Conservation (phyloP, 37 sponge, comb jelly and placozoan species). For the Hexactinellida sp. region DNA sequence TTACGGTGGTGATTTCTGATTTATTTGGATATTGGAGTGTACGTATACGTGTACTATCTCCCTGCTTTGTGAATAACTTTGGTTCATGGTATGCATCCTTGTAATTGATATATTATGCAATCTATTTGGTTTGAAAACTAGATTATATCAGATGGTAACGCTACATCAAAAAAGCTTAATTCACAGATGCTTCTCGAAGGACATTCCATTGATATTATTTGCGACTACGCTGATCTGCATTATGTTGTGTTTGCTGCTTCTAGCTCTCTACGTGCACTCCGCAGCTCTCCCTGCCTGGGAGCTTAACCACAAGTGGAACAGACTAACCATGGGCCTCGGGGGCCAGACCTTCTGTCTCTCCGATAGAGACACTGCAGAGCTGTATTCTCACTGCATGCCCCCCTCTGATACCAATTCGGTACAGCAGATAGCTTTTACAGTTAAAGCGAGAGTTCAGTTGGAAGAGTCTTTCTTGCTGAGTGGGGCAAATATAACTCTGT, state of each 20-base stretch:
- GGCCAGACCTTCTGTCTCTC: not conserved
- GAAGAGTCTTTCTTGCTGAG: not conserved
- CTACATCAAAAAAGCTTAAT: not conserved
- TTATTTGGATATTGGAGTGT: too few relatives aligned
- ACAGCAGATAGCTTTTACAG: not conserved
- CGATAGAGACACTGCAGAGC: not conserved
- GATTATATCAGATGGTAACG: not conserved
- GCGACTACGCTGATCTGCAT: not conserved
- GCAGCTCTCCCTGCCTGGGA: not conserved
- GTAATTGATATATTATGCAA: too few relatives aligned
- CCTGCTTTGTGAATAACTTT: too few relatives aligned
- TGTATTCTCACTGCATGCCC: not conserved
- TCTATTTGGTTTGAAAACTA: too few relatives aligned
- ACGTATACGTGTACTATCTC: too few relatives aligned
- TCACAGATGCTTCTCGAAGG: not conserved
- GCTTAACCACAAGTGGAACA: slow-evolving; percentile 11
- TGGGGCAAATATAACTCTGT: not conserved
- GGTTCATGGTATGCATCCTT: too few relatives aligned
- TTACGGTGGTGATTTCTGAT: too few relatives aligned
- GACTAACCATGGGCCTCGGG: not conserved
- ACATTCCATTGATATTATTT: not conserved
- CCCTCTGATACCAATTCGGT: not conserved
- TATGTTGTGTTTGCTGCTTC: not conserved
- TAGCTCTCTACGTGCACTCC: not conserved
- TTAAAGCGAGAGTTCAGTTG: not conserved